phyloP scores from a whole-genome alignment of 2,888 invertebrate species.

The Tenodera sinensis region DNA sequence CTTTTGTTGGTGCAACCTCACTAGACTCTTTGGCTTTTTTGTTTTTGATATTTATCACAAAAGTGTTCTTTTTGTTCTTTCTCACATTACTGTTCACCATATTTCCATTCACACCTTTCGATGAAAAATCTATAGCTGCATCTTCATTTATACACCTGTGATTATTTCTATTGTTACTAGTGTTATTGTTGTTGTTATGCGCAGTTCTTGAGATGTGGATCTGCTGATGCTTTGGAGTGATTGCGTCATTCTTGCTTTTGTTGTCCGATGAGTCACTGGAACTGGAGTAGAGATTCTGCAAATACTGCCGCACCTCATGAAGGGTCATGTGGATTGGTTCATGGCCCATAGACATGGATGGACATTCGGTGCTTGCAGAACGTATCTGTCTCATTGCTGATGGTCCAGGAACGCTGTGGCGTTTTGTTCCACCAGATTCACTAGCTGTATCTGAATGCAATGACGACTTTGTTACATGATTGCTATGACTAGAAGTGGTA shows the following conservation, averaged over 20 bases:
- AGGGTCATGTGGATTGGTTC: constrained; percentile 82
- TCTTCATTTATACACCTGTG: constrained; percentile 44
- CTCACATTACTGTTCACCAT: constrained; percentile 49
- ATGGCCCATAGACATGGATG: constrained; percentile 53
- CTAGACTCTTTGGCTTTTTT: constrained; percentile 51
- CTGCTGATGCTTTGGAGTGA: constrained; percentile 25
- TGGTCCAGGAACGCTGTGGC: constrained; percentile 67
- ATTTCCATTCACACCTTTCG: constrained; percentile 48
- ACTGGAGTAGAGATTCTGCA: constrained; percentile 77
- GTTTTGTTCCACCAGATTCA: constrained; percentile 46
- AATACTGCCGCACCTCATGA: constrained; percentile 77
- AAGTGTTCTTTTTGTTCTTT: constrained; percentile 54
- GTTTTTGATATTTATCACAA: constrained; percentile 59
- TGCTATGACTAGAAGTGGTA: constrained; percentile 21
- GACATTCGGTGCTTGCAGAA: constrained; percentile 46
- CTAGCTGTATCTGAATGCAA: constrained; percentile 9
- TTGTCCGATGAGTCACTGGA: constrained; percentile 62
- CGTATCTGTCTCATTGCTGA: constrained; percentile 45
- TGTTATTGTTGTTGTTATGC: constrained; percentile 44
- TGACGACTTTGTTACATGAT: background rate
- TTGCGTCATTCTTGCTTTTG: constrained; percentile 9
- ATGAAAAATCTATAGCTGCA: constrained; percentile 43
- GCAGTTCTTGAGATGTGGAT: constrained; percentile 4
- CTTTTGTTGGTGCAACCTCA: constrained; percentile 16
- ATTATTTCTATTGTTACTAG: constrained; percentile 45